Conservation (phyloP, 2,797 vertebrate species). For the Xenops minutus region DNA sequence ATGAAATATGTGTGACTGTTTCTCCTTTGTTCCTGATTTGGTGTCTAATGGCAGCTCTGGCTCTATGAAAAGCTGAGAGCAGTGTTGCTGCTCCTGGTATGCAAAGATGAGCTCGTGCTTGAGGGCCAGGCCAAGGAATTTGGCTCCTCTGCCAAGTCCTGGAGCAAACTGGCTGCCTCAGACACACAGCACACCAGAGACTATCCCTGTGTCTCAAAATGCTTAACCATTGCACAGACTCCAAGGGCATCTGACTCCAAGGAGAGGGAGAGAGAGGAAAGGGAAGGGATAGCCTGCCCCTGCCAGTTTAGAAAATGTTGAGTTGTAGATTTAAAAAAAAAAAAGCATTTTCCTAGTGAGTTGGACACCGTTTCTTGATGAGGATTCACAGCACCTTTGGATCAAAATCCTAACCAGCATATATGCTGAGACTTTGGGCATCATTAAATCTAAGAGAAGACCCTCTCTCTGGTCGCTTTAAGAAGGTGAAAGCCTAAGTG, state of each 20-base stretch:
- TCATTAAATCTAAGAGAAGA: not conserved
- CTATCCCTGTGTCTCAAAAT: not conserved
- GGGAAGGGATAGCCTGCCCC: not conserved
- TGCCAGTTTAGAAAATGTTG: not conserved
- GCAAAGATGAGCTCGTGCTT: not conserved
- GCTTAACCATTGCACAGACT: not conserved
- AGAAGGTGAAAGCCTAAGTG: not conserved
- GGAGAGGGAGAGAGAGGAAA: not conserved
- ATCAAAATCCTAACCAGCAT: not conserved
- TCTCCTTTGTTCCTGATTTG: not conserved
- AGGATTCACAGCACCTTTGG: not conserved
- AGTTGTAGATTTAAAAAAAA: accelerated
- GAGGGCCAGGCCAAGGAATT: slow-evolving; percentile 26
- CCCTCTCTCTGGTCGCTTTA: not conserved
- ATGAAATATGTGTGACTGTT: not conserved
- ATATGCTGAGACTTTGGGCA: not conserved
- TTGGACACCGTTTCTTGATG: accelerated
- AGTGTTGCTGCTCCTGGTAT: not conserved
- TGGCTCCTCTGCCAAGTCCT: not conserved
- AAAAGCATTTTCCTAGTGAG: not conserved
- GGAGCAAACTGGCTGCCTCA: not conserved
- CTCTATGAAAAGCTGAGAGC: not conserved
- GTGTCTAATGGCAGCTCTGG: not conserved
- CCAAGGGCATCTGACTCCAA: not conserved
- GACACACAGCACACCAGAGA: accelerated